Evolutionary conservation across 2,888 invertebrate species (phyloP).

Genomic region (Dendrolimus houi): DNA sequence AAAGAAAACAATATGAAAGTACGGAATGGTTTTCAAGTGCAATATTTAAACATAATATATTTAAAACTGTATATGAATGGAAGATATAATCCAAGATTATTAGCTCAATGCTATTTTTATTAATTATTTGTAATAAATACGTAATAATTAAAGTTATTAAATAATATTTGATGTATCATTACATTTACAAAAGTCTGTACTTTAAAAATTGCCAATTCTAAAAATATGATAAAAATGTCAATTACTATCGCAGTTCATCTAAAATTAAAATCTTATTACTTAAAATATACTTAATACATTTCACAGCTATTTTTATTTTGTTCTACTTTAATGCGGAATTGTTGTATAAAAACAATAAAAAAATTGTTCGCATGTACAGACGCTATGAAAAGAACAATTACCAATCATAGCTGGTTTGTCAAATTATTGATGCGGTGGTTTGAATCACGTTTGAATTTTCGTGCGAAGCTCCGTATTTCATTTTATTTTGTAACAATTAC

Average conservation of each 20-base stretch:
- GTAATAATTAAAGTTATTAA: constrained; percentile 12
- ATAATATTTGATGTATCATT: constrained; percentile 15
- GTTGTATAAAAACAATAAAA: no score
- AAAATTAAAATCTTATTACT: no score
- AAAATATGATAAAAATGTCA: constrained; percentile 8
- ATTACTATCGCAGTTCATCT: no score
- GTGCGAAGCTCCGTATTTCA: constrained; percentile 54
- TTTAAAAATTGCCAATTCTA: constrained; percentile 29
- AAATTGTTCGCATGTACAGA: constrained; percentile 51
- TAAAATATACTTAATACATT: no score
- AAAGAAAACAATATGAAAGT: neutral
- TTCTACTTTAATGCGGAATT: no score
- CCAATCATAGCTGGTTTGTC: constrained; percentile 52
- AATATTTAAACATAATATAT: no score
- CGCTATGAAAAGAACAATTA: constrained; percentile 42
- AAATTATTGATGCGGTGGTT: constrained; percentile 77
- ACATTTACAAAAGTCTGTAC: constrained; percentile 40
- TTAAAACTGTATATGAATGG: neutral
- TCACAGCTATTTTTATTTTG: no score
- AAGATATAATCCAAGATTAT: no score
- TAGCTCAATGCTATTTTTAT: no score
- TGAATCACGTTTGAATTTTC: constrained; percentile 74
- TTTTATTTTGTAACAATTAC: constrained; percentile 23
- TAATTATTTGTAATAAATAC: no score
- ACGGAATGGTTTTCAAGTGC: neutral